Evolutionary conservation across 1,140 invertebrate genomes (phyloP), one percentile per base, ranked within the genome.

Genomic region (Lucilia sericata): DNA sequence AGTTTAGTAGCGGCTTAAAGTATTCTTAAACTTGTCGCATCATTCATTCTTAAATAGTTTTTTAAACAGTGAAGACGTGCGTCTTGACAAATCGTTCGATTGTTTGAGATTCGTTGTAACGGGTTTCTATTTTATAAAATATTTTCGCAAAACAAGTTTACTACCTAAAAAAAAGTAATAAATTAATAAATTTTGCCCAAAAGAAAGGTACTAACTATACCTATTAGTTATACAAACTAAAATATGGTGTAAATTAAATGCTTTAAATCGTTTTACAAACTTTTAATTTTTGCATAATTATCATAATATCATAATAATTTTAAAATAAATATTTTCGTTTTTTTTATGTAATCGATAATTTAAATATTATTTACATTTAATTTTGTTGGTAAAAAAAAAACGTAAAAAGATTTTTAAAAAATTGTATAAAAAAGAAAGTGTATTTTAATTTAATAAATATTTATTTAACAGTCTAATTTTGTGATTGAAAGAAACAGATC

Each of bases 11-110:
- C 19, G 0, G 19, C 65, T 70, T 70, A 70, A 70, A 70, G 21
- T 70, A 70, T 70, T 70, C 65, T 70, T 70, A 21, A 70, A 70
- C n/a, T 70, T n/a, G 65, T 21, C 5, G 19, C 65, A 70, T 70
- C 65, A 8, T 70, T 70, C n/a, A 70, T 70, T 70, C 65, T 70
- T 21, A 17, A 70, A 70, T 70, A 70, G 65, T 70, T 70, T 70
- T 70, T 70, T 70, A 70, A 70, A 21, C 65, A 10, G 65, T 70
- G 4, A 21, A 70, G 65, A 70, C 65, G 65, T 60, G n/a, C 55
- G 55, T n/a, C 51, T 42, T 10, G 3, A 42, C 55, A 60, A n/a
- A n/a, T 70, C 21, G 25, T n/a, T 70, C 3, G 9, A 2, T 21
- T 25, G 25, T 21, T 19, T 21, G 0, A 10, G 5, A 7, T 9